These are phyloP conservation scores for Ormyrus thymus DNA, from an alignment of 2,888 invertebrate species.

Conservation along the genomic window DNA sequence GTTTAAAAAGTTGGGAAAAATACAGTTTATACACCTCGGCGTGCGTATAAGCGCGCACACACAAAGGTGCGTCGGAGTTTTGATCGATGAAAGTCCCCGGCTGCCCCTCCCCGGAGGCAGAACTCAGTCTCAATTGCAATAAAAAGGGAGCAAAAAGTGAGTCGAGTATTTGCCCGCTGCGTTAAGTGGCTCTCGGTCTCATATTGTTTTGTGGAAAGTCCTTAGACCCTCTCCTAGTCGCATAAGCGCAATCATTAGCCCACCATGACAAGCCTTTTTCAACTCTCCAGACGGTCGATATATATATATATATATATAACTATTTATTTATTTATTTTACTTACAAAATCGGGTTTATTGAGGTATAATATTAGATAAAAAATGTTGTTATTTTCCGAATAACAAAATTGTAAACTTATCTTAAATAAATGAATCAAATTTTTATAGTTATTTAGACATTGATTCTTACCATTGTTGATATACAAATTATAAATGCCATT, in stretches of 20 bases:
- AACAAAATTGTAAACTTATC: no score
- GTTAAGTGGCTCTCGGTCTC: conserved; percentile 65
- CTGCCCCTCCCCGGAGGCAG: not conserved
- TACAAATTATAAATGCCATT: no score
- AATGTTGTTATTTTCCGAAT: no score
- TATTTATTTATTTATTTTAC: no score
- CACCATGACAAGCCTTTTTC: conserved; percentile 4
- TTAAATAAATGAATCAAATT: no score
- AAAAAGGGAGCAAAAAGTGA: conserved; percentile 60
- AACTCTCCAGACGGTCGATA: not conserved
- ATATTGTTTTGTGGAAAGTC: conserved; percentile 64
- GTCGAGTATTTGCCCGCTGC: conserved; percentile 63
- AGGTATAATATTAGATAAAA: no score
- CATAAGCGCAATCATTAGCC: conserved; percentile 29
- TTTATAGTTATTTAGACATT: no score
- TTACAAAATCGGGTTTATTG: no score
- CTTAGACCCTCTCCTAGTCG: conserved; percentile 26
- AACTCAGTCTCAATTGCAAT: conserved; percentile 22
- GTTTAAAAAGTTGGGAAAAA: conserved; percentile 37
- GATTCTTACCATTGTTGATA: no score
- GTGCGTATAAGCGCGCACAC: not conserved
- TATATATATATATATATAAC: no score
- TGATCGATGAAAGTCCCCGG: conserved; percentile 30
- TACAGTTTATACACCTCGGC: not conserved
- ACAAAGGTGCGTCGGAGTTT: conserved; percentile 1